Conservation (phyloP, 2,113 vertebrate species). For the Nothocercus julius region DNA sequence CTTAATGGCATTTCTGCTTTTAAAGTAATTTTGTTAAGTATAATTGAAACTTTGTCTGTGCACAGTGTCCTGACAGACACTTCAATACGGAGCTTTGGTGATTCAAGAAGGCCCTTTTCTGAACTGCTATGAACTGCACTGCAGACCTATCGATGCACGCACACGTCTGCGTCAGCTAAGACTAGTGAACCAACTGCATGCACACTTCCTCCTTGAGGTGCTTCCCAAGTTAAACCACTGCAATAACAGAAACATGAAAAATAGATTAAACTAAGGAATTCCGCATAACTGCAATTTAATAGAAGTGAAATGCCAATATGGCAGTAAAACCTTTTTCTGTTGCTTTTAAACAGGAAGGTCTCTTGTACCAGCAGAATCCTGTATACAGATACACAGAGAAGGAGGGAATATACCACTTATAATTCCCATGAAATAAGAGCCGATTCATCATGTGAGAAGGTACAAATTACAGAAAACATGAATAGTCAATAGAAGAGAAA, state of each 20-base stretch:
- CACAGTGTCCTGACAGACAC: slow-evolving; percentile 74
- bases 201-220: slow-evolving; percentile 22
- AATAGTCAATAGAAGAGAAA: slow-evolving; percentile 73
- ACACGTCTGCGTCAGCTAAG: slow-evolving; percentile 43
- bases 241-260: slow-evolving; percentile 36
- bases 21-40: slow-evolving; percentile 72
- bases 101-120: slow-evolving; percentile 72
- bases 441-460: slow-evolving; percentile 67
- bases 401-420: slow-evolving; percentile 64
- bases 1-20: slow-evolving; percentile 63
- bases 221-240: slow-evolving; percentile 44
- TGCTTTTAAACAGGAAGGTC: slow-evolving; percentile 71
- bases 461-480: slow-evolving; percentile 78
- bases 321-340: slow-evolving; percentile 64
- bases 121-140: slow-evolving; percentile 39
- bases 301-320: slow-evolving; percentile 79
- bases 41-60: slow-evolving; percentile 65
- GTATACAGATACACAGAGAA: slow-evolving; percentile 54
- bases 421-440: slow-evolving; percentile 72
- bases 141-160: slow-evolving; percentile 36
- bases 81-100: slow-evolving; percentile 75
- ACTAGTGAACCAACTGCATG: slow-evolving; percentile 51
- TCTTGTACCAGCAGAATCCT: slow-evolving; percentile 79
- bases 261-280: slow-evolving; percentile 24
- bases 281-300: slow-evolving; percentile 45